These are phyloP conservation scores for Merodon equestris DNA, from an alignment of 2,888 invertebrate species.

Conservation along the genomic window DNA sequence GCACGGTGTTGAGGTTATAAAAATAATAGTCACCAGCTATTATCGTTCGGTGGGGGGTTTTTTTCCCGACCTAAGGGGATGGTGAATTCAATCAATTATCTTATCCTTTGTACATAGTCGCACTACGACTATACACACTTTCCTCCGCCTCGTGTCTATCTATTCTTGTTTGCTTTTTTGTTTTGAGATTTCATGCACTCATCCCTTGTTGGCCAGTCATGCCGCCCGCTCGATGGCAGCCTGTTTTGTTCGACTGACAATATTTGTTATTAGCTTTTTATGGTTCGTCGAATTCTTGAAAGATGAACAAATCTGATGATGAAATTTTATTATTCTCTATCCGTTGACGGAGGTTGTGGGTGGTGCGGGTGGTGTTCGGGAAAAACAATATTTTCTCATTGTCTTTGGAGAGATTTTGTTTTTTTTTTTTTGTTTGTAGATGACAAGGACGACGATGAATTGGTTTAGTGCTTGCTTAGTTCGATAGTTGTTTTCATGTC, in stretches of 20 bases:
- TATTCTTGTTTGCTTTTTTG: conserved; percentile 44
- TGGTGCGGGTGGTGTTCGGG: not conserved
- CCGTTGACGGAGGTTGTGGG: not conserved
- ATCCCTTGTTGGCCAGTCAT: not conserved
- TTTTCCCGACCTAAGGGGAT: not conserved
- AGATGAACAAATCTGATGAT: conserved; percentile 69
- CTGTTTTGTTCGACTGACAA: conserved; percentile 60
- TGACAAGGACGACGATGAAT: conserved; percentile 21
- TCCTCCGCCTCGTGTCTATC: conserved; percentile 26
- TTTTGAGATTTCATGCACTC: not conserved
- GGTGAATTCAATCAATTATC: conserved; percentile 68
- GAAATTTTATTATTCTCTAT: conserved; percentile 63
- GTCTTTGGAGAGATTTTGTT: conserved; percentile 57
- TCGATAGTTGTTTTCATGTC: conserved; percentile 9
- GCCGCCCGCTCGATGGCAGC: not conserved
- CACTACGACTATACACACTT: too few relatives aligned
- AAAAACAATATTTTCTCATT: conserved; percentile 53
- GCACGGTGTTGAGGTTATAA: conserved; percentile 61
- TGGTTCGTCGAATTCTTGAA: conserved; percentile 68
- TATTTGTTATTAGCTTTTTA: conserved; percentile 69
- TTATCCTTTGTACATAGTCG: conserved; percentile 67
- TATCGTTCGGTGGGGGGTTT: conserved; percentile 34
- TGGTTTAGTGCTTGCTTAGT: conserved; percentile 48
- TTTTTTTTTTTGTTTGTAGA: too few relatives aligned
- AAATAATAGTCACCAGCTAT: conserved; percentile 67